phyloP scores from a whole-genome alignment of 2,888 invertebrate genomes.

The Platycheirus rosarum region DNA sequence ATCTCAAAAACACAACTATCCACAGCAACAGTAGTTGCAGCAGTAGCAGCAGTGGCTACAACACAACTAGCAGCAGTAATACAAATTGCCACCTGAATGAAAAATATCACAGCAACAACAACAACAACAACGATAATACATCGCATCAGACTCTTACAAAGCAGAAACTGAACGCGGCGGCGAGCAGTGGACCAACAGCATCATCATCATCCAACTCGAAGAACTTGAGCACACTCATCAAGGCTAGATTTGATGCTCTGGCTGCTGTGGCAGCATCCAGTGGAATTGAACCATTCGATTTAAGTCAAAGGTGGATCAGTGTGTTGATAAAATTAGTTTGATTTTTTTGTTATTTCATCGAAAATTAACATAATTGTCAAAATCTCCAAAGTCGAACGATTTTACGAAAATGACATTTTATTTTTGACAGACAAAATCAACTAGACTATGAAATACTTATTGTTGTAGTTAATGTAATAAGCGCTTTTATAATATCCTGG shows the following conservation, averaged over 20 bases:
- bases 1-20: conserved; percentile 37
- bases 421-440: too few species aligned
- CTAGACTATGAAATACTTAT: too few species aligned
- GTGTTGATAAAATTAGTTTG: conserved; percentile 17
- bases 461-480: too few species aligned
- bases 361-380: not conserved
- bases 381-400: not conserved
- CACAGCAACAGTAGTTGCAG: conserved; percentile 62
- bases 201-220: conserved; percentile 34
- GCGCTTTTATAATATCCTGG: too few species aligned
- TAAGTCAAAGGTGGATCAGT: conserved; percentile 75
- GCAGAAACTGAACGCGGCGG: conserved; percentile 43
- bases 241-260: conserved; percentile 75
- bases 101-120: conserved; percentile 49
- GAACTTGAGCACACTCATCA: conserved; percentile 72
- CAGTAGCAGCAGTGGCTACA: conserved; percentile 59
- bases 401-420: too few species aligned
- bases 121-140: conserved; percentile 41
- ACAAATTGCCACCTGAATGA: conserved; percentile 48
- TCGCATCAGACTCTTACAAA: conserved; percentile 47
- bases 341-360: conserved; percentile 17
- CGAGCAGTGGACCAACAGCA: conserved; percentile 45
- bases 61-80: conserved; percentile 50
- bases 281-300: conserved; percentile 75
- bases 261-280: conserved; percentile 74